Evolutionary conservation across 2,888 invertebrate species (phyloP), one percentile per base, ranked within the genome.

Genomic region (Orthosia gracilis): DNA sequence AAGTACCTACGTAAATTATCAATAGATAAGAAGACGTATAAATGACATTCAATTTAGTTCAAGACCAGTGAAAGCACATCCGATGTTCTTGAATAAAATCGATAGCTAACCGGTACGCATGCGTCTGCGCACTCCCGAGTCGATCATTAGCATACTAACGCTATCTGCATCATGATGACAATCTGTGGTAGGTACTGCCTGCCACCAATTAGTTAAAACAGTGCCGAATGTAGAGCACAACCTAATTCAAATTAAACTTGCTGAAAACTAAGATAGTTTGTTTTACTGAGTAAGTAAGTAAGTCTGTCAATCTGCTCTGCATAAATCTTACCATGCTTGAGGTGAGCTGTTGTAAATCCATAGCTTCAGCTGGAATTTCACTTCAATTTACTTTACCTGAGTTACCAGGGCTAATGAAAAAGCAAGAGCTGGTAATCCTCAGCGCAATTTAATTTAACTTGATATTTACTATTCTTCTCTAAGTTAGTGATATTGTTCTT

Each of bases 61-160:
- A 59, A 55, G 68, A 82, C 82, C 85, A 92, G 93, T 90, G 93
- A 93, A 93, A 93, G 92, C 89, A 89, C 78, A 82, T 78, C 81
- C 78, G 86, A 84, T 86, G 82, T 82, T 87, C 70, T 82, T 87
- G 81, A 89, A 91, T 88, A 87, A 90, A 89, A 89, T 80, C 84
- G 85, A 90, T 88, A 89, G 87, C 86, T 69, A 84, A 87, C 87
- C 84, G 84, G 85, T 85, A 84, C 45, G 4, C 17, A 40, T 63
- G 72, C 62, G 65, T 49, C 47, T 59, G 59, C 71, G 55, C 65
- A 76, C 64, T 71, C 66, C 65, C 61, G 71, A 50, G 61, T 78
- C 72, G 84, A 80, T 75, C 77, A 64, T 82, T 87, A 89, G 86
- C 88, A 89, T 66, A 89, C 88, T 86, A 83, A 86, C 67, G 83